Evolutionary conservation across 2,888 invertebrate genomes (phyloP), one percentile per base, ranked within the genome.

Genomic region (Argyresthia albistria): DNA sequence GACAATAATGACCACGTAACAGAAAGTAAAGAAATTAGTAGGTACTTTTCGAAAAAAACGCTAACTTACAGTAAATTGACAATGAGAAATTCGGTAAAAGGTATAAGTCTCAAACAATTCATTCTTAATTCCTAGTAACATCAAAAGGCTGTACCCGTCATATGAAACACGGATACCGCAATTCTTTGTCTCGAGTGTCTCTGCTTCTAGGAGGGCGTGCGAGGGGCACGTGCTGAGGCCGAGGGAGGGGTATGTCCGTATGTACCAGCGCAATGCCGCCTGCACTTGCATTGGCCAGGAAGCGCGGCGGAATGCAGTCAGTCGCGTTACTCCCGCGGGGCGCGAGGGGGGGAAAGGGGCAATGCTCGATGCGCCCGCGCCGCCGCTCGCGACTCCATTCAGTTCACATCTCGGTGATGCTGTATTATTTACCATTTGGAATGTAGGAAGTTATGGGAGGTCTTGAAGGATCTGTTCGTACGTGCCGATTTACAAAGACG

Each of bases 251-350:
- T 39, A 8, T n/a, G n/a, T 25, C 25, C 25, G 25, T 25, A 25
- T 25, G 25, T 25, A 39, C 10, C 39, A 39, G 39, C 39, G 39
- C 39, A 39, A 39, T 39, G 39, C 39, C 39, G 39, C 10, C 39
- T 25, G 39, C 45, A 39, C 39, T 52, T 46, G 39, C 46, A 43
- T 45, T 45, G 51, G 51, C 45, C 51, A 52, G 52, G 52, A 87
- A 86, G 86, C 83, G 84, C 80, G 64, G 73, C 71, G 88, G 88
- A 88, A 88, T 88, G 88, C 86, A 79, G 88, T 88, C 88, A 83
- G 83, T 73, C 87, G 82, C 84, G 87, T 86, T 83, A 67, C 63
- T 66, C 65, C 64, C 61, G 61, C 62, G 59, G 64, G 63, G 25
- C 2, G 71, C 25, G 25, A 25, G 25, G 73, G 73, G 66, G 25